phyloP scores from a whole-genome alignment of 2,888 invertebrate genomes.

The Argyra leucocephala region DNA sequence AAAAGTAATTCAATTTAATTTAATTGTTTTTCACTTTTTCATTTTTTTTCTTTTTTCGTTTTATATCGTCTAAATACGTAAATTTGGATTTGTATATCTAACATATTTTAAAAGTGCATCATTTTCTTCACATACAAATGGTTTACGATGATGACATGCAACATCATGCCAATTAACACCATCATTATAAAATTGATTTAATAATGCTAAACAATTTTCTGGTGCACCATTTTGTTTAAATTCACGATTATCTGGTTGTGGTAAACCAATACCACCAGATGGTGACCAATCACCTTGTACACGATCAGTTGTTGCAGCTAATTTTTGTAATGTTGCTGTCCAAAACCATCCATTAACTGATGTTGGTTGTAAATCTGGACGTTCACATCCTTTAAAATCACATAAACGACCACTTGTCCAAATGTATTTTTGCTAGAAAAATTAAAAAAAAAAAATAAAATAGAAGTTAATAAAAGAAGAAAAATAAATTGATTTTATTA shows the following conservation, averaged over 20 bases:
- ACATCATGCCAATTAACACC: slow-evolving; percentile 88
- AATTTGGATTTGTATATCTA: slow-evolving; percentile 68
- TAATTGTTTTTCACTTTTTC: background rate
- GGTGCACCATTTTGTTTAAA: slow-evolving; percentile 70
- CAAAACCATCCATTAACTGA: slow-evolving; percentile 85
- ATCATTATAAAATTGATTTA: slow-evolving; percentile 85
- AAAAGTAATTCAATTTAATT: background rate
- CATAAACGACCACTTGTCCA: slow-evolving; percentile 86
- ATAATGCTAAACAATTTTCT: slow-evolving; percentile 74
- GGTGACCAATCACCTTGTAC: slow-evolving; percentile 82
- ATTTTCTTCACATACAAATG: slow-evolving; percentile 82
- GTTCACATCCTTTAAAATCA: slow-evolving; percentile 82
- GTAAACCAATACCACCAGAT: slow-evolving; percentile 73
- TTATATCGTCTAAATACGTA: slow-evolving; percentile 51
- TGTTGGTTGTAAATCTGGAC: slow-evolving; percentile 72
- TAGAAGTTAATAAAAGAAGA: too few relatives aligned
- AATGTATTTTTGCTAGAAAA: slow-evolving; percentile 71
- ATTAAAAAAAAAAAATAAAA: slow-evolving; percentile 19
- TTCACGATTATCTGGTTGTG: slow-evolving; percentile 83
- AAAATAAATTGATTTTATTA: too few relatives aligned
- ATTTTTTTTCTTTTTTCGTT: background rate
- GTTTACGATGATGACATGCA: slow-evolving; percentile 81
- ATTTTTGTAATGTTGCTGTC: slow-evolving; percentile 77
- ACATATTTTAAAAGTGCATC: slow-evolving; percentile 78
- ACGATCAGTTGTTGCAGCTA: slow-evolving; percentile 72